A percentile compares a stretch with the other conserved stretches of the same genome.
These are phyloP conservation scores for Mobula hypostoma DNA, from an alignment of 2,113 vertebrate species.

Conservation along the genomic window DNA sequence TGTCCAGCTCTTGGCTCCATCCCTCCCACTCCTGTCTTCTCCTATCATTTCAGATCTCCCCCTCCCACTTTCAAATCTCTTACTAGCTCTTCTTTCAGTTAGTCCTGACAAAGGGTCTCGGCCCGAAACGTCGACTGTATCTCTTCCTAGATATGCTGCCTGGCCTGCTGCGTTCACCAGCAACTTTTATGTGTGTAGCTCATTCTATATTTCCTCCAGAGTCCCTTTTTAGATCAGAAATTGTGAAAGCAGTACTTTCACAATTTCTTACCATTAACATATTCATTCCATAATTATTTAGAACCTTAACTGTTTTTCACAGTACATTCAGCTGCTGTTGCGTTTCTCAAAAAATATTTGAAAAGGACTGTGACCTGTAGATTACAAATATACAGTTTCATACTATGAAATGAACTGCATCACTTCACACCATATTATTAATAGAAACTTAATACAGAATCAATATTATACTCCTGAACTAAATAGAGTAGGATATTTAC, in stretches of 20 bases:
- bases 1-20: no score
- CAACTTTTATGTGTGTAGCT: background rate
- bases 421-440: background rate
- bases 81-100: no score
- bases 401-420: background rate
- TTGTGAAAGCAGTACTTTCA: background rate
- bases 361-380: background rate
- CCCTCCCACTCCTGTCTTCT: no score
- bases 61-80: no score
- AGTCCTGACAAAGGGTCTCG: no score
- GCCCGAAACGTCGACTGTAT: no score
- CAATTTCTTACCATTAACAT: background rate
- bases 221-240: background rate
- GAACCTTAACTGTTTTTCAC: background rate
- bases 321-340: background rate
- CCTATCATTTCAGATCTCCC: no score
- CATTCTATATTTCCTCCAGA: background rate
- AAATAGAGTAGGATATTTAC: background rate
- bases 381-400: background rate
- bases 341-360: background rate
- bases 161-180: no score
- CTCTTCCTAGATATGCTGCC: no score
- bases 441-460: background rate
- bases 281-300: background rate
- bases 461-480: background rate